phyloP scores from a whole-genome alignment of 2,888 invertebrate genomes.

The Pyrrhia umbra region DNA sequence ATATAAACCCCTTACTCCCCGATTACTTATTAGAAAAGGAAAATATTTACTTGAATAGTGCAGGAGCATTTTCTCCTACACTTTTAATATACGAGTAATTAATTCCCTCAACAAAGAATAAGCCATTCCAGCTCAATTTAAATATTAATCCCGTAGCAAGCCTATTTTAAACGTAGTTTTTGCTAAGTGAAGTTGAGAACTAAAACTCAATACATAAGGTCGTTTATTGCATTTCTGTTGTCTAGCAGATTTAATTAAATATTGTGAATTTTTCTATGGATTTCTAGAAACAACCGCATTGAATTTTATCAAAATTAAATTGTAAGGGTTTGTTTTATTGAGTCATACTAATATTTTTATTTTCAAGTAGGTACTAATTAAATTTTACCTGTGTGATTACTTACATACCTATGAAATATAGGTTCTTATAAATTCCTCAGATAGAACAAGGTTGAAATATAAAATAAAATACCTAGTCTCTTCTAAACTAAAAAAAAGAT shows the following conservation, averaged over 20 bases:
- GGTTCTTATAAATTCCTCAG: too few relatives aligned
- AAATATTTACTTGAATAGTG: conserved; percentile 25
- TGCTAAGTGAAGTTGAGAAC: not conserved
- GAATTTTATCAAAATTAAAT: not conserved
- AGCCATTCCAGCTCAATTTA: conserved; percentile 23
- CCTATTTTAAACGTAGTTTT: conserved; percentile 19
- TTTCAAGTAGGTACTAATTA: too few relatives aligned
- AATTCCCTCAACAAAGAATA: conserved; percentile 26
- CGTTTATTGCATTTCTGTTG: not conserved
- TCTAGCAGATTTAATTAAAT: not conserved
- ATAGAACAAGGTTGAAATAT: too few relatives aligned
- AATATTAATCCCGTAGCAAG: conserved; percentile 34
- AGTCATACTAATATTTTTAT: too few relatives aligned
- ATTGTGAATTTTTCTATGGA: not conserved
- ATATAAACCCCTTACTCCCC: not conserved
- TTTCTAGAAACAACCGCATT: not conserved
- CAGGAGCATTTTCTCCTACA: conserved; percentile 14
- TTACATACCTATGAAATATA: too few relatives aligned
- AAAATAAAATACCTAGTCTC: too few relatives aligned
- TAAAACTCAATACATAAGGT: not conserved
- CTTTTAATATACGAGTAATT: conserved; percentile 50
- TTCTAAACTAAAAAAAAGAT: too few relatives aligned
- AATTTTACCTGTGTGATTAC: too few relatives aligned
- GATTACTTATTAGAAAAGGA: not conserved
- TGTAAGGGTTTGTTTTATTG: not conserved